Percentiles rank a stretch among this genome's conserved stretches.
Evolutionary conservation across 1,140 invertebrate species (phyloP).

Genomic region (Pseudomyrmex dendroicus): DNA sequence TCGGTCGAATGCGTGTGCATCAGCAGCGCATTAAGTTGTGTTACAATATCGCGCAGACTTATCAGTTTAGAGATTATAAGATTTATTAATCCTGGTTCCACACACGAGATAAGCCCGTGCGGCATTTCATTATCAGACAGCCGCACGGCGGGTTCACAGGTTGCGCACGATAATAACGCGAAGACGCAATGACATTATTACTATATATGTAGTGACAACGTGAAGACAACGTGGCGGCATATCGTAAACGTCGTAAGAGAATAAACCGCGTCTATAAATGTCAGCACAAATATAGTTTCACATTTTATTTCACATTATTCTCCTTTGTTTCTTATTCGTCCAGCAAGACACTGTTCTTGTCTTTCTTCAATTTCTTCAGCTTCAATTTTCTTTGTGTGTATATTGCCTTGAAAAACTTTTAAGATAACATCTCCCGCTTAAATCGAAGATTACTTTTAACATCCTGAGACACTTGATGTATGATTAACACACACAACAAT

Average conservation of each 20-base stretch:
- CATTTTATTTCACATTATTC: too few species aligned
- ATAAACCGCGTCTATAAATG: too few species aligned
- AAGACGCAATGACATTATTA: conserved; percentile 2
- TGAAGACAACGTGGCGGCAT: not conserved
- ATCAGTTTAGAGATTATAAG: conserved; percentile 46
- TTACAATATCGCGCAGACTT: conserved; percentile 33
- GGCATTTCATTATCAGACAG: conserved; percentile 28
- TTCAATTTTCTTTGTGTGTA: too few species aligned
- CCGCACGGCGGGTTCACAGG: conserved; percentile 10
- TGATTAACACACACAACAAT: not conserved
- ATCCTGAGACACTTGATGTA: not conserved
- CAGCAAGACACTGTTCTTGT: too few species aligned
- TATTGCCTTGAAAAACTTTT: too few species aligned
- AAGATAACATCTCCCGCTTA: too few species aligned
- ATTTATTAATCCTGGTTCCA: not conserved
- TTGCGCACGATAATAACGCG: conserved; percentile 32
- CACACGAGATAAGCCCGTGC: conserved; percentile 28
- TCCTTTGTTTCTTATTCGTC: too few species aligned
- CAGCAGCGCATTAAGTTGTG: conserved; percentile 32
- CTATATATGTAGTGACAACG: not conserved
- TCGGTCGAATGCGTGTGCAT: conserved; percentile 9
- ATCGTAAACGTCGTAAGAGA: too few species aligned
- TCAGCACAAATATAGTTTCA: too few species aligned
- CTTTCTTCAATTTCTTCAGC: too few species aligned
- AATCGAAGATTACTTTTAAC: not conserved